A percentile compares a stretch with the other conserved stretches of the same genome.
Evolutionary conservation across 2,113 vertebrate genomes (phyloP).

Genomic region (Craseonycteris thonglongyai): DNA sequence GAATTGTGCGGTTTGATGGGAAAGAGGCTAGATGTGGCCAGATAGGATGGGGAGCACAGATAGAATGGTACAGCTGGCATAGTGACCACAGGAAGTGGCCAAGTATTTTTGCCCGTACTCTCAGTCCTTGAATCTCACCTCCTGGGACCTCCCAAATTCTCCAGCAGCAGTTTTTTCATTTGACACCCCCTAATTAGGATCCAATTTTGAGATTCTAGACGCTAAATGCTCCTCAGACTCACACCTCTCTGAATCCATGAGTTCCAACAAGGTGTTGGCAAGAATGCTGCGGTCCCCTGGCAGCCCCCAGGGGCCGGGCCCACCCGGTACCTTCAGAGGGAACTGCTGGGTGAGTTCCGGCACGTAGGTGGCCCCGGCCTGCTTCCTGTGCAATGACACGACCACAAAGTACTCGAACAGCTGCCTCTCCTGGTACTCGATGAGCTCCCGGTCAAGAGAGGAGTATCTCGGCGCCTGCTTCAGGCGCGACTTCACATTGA

Average conservation of each 20-base stretch:
- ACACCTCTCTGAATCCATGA: background rate
- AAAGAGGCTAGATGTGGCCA: background rate
- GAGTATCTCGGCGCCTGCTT: conserved; percentile 87
- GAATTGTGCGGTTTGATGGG: background rate
- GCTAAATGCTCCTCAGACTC: background rate
- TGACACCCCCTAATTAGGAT: background rate
- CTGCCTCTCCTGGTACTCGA: conserved; percentile 91
- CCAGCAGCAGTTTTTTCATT: background rate
- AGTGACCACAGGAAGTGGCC: background rate
- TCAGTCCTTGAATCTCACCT: background rate
- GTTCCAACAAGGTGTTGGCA: too few species aligned
- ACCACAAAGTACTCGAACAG: conserved; percentile 97
- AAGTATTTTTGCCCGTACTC: background rate
- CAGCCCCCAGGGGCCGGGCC: accelerated
- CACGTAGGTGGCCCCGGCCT: conserved; percentile 89
- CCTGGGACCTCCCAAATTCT: background rate
- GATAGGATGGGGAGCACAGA: accelerated
- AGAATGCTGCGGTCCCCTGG: too few species aligned
- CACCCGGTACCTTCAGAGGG: conserved; percentile 86
- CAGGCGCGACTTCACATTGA: conserved; percentile 92
- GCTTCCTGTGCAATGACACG: conserved; percentile 93
- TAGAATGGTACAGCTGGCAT: accelerated
- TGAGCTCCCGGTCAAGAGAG: conserved; percentile 87
- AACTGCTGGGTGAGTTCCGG: conserved; percentile 97
- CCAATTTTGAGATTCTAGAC: background rate